Conservation (phyloP, 1,140 invertebrate genomes). For the Drosophila orena region DNA sequence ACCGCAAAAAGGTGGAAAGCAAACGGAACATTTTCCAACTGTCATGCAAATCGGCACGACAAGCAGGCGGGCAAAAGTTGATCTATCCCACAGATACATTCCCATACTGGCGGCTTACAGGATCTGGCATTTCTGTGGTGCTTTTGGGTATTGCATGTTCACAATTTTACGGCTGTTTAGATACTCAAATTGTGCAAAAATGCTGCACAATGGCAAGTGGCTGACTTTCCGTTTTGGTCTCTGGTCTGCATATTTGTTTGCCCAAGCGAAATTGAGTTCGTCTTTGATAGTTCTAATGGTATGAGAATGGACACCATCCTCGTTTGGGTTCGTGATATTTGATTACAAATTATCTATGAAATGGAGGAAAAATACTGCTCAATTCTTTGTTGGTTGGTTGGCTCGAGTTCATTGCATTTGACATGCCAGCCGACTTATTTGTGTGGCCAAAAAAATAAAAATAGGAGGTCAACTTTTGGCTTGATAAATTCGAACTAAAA, state of each 20-base stretch:
- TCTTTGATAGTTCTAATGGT: conserved; percentile 21
- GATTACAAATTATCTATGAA: conserved; percentile 75
- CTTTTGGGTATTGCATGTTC: conserved; percentile 66
- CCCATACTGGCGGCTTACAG: conserved; percentile 42
- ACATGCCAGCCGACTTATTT: conserved; percentile 70
- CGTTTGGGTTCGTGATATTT: conserved; percentile 69
- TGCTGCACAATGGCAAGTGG: conserved; percentile 29
- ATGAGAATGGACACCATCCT: conserved; percentile 17
- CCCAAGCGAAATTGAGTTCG: conserved; percentile 37
- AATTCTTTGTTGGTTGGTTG: conserved; percentile 24
- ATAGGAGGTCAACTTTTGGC: conserved; percentile 61
- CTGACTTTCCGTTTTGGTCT: conserved; percentile 6
- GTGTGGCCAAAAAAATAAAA: conserved; percentile 58
- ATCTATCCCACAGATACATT: conserved; percentile 42
- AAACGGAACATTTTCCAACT: conserved; percentile 41
- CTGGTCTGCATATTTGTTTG: conserved; percentile 45
- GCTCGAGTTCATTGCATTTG: conserved; percentile 67
- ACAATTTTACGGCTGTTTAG: conserved; percentile 77
- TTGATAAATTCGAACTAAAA: conserved; percentile 57
- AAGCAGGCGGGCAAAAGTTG: conserved; percentile 30
- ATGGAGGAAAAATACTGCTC: conserved; percentile 36
- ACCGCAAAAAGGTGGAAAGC: conserved; percentile 35
- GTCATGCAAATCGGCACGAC: conserved; percentile 47
- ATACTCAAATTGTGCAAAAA: conserved; percentile 65
- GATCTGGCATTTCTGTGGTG: conserved; percentile 46